Evolutionary conservation across 2,113 vertebrate genomes (phyloP).

Genomic region (Pelmatolapia mariae): DNA sequence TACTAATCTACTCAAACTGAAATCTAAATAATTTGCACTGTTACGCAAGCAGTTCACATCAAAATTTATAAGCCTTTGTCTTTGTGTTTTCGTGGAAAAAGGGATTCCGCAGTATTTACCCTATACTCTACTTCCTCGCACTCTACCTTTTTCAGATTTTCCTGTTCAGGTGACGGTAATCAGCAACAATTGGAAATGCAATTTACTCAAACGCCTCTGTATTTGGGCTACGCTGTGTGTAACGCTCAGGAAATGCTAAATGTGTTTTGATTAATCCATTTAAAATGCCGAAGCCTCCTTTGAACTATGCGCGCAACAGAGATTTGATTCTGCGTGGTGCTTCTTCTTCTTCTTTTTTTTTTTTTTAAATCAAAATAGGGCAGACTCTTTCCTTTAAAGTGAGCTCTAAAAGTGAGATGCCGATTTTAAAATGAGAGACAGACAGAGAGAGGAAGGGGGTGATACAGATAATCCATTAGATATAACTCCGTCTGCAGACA

Average conservation of each 20-base stretch:
- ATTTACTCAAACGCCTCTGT: conserved; percentile 14
- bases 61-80: not conserved
- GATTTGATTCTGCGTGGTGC: conserved; percentile 26
- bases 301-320: conserved; percentile 32
- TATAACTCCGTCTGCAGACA: conserved; percentile 33
- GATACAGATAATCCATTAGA: conserved; percentile 55
- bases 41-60: not conserved
- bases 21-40: not conserved
- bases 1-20: not conserved
- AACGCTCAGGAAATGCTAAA: conserved; percentile 16
- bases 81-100: not conserved
- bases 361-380: conserved; percentile 18
- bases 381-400: conserved; percentile 27
- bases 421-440: conserved; percentile 36
- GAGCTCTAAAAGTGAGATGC: conserved; percentile 15
- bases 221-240: not conserved
- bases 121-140: not conserved
- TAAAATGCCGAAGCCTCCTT: conserved; percentile 38
- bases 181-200: conserved; percentile 21
- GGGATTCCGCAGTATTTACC: not conserved
- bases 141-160: not conserved
- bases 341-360: not conserved
- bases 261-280: conserved; percentile 51
- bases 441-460: conserved; percentile 24
- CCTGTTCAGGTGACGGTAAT: conserved; percentile 26